Base-by-base conservation (phyloP, 1,140 invertebrate genomes). In the Leucophenga varia region DNA sequence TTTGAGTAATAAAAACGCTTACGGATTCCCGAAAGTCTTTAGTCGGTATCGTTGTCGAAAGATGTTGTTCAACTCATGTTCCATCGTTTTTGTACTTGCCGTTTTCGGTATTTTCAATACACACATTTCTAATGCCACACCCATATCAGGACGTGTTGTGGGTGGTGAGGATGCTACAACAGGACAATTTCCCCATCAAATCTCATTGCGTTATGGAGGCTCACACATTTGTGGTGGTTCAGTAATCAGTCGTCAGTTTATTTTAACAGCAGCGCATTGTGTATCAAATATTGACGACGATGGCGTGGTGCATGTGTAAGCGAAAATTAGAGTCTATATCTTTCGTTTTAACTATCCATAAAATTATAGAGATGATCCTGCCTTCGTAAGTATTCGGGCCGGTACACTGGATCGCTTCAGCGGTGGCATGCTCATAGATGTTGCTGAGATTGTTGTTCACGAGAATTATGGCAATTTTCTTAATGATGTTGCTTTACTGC, bases 261-360 rank as follows among this genome's bases (percentile, higher is more conserved):
- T 84, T 20, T 59, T 84, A 2, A 82, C 81, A 1, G 82, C 82
- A 2, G 81, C 79, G 25, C 83, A 84, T 47, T 84, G 82, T 43
- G 60, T 71, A 4, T 47, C 45, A 16, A 10, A 34, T 13, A 14
- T 13, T 9, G 44, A 36, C 3, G 1, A 12, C 3, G 25, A 56
- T 20, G 31, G 10, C 1, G 9, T n/a, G 0, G 9, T 39, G 8
- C 13, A 43, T 1, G 9, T 51, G 1, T 43, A 52, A 59, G 56
- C 51, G 18, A n/a, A n/a, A n/a, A n/a, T n/a, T n/a, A n/a, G n/a
- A n/a, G n/a, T n/a, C n/a, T n/a, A n/a, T n/a, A n/a, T n/a, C n/a
- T n/a, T n/a, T n/a, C n/a, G n/a, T n/a, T n/a, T n/a, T n/a, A n/a
- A n/a, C n/a, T n/a, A n/a, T n/a, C n/a, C n/a, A n/a, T n/a, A n/a